phyloP scores from a whole-genome alignment of 2,113 vertebrate species.

The Lophotis ruficrista region DNA sequence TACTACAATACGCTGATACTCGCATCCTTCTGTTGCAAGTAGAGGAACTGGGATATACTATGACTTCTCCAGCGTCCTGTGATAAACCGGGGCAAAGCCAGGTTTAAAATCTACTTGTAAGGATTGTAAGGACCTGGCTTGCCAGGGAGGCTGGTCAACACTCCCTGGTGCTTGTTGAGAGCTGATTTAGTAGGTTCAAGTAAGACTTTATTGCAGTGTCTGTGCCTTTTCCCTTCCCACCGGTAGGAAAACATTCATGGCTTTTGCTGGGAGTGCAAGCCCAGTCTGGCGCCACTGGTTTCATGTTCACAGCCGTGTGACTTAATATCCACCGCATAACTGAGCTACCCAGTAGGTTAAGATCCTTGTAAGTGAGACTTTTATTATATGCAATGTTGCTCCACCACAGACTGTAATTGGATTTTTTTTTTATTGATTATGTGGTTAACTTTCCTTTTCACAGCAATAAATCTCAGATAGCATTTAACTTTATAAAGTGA shows the following conservation, averaged over 20 bases:
- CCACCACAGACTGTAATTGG: constrained; percentile 39
- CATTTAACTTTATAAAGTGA: constrained; percentile 55
- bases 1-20: neutral
- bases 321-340: neutral
- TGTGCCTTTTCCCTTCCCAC: neutral
- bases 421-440: constrained; percentile 69
- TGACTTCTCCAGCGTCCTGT: neutral
- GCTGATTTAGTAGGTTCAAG: neutral
- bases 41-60: neutral
- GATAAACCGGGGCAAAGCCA: neutral
- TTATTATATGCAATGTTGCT: constrained; percentile 39
- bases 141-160: neutral
- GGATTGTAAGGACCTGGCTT: neutral
- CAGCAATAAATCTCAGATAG: constrained; percentile 63
- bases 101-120: neutral
- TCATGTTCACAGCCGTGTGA: neutral
- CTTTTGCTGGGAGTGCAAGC: neutral
- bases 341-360: neutral
- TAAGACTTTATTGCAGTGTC: neutral
- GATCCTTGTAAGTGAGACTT: constrained; percentile 44
- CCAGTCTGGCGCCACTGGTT: constrained; percentile 15
- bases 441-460: constrained; percentile 67
- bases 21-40: neutral
- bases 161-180: neutral
- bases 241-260: neutral